Conservation (phyloP, 2,113 vertebrate species). For the Elephantulus edwardii region DNA sequence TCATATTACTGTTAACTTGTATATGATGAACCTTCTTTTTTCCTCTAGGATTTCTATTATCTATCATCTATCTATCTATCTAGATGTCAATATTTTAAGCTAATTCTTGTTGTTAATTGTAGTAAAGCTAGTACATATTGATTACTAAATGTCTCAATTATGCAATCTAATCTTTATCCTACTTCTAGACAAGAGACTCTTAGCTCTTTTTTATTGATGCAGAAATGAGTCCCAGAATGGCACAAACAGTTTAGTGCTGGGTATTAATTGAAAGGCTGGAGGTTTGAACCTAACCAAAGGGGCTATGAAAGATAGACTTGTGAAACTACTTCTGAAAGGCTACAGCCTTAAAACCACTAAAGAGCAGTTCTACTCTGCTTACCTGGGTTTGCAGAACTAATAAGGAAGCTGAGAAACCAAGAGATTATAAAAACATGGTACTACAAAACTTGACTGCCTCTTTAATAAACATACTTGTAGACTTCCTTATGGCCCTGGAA, state of each 20-base stretch:
- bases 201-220: neutral
- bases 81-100: neutral
- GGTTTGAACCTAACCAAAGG: neutral
- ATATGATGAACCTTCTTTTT: neutral
- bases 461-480: neutral
- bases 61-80: too few relatives aligned
- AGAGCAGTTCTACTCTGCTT: neutral
- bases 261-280: neutral
- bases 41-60: neutral
- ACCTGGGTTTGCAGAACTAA: neutral
- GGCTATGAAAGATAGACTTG: neutral
- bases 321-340: neutral
- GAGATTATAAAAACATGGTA: neutral
- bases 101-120: neutral
- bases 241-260: neutral
- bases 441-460: neutral
- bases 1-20: neutral
- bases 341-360: neutral
- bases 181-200: neutral
- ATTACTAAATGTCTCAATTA: neutral
- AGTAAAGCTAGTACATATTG: neutral
- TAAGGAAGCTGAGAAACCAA: neutral
- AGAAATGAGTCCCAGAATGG: neutral
- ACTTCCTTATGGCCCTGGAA: neutral
- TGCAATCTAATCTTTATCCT: neutral